Conservation (phyloP, 2,888 invertebrate species). For the Lasioglossum calceatum region DNA sequence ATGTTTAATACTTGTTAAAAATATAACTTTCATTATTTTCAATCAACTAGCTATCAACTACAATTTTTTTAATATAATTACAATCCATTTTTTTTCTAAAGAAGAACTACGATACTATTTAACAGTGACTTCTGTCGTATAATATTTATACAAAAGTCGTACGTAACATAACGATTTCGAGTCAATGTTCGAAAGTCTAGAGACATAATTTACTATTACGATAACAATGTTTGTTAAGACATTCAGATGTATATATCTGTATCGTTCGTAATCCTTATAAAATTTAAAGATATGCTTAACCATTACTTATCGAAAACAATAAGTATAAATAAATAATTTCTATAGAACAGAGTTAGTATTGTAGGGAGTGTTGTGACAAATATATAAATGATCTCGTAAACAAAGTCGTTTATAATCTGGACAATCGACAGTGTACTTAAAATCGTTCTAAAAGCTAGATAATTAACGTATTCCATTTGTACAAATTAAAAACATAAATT, state of each 20-base stretch:
- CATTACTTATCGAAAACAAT: slow-evolving; percentile 49
- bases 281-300: slow-evolving; percentile 73
- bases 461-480: slow-evolving; percentile 64
- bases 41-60: slow-evolving; percentile 70
- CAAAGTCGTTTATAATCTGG: slow-evolving; percentile 37
- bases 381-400: not conserved
- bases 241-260: slow-evolving; percentile 36
- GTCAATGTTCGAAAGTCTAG: slow-evolving; percentile 64
- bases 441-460: slow-evolving; percentile 54
- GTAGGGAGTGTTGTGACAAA: not conserved
- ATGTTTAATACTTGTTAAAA: slow-evolving; percentile 81
- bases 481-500: slow-evolving; percentile 72
- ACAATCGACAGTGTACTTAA: slow-evolving; percentile 53
- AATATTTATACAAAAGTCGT: slow-evolving; percentile 53
- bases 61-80: slow-evolving; percentile 74
- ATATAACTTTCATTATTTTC: slow-evolving; percentile 81
- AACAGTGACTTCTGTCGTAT: slow-evolving; percentile 65
- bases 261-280: slow-evolving; percentile 53
- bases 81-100: slow-evolving; percentile 70
- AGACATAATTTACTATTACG: slow-evolving; percentile 46
- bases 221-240: slow-evolving; percentile 49
- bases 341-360: not conserved
- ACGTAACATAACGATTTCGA: slow-evolving; percentile 67
- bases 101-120: slow-evolving; percentile 74
- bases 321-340: not conserved